Percentiles rank a stretch among this genome's conserved stretches.
Conservation (phyloP, 2,113 vertebrate species). For the Hyperopisus bebe region DNA sequence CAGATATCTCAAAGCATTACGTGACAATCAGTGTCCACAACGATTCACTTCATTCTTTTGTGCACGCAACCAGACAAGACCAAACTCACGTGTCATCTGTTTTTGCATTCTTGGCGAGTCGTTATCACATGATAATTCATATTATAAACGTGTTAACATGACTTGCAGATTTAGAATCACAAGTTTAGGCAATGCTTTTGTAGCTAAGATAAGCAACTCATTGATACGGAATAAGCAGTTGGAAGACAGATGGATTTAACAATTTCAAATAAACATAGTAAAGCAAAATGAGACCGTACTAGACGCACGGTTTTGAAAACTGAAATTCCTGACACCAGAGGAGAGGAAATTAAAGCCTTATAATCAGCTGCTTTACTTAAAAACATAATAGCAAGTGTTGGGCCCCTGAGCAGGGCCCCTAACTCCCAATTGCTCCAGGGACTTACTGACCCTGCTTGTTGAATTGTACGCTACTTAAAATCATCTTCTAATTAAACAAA, state of each 20-base stretch:
- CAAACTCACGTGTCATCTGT: background rate
- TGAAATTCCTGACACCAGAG: background rate
- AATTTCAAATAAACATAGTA: background rate
- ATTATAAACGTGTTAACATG: background rate
- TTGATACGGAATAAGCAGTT: background rate
- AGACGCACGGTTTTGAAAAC: no score
- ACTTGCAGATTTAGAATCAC: background rate
- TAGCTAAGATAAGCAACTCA: background rate
- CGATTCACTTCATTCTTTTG: background rate
- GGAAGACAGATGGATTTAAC: background rate
- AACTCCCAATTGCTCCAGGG: no score
- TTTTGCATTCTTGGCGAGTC: background rate
- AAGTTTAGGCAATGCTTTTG: background rate
- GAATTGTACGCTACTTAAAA: no score
- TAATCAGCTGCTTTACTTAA: background rate
- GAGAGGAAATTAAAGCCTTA: background rate
- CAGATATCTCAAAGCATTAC: background rate
- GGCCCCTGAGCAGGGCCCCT: no score
- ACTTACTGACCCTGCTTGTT: no score
- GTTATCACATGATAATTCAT: background rate
- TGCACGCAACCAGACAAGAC: background rate
- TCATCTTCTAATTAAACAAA: no score
- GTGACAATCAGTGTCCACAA: background rate
- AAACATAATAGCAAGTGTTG: background rate
- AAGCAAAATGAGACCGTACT: background rate